Base-by-base conservation (phyloP, 35 echinoderm and acorn worm genomes). In the Chiridota heheva region DNA sequence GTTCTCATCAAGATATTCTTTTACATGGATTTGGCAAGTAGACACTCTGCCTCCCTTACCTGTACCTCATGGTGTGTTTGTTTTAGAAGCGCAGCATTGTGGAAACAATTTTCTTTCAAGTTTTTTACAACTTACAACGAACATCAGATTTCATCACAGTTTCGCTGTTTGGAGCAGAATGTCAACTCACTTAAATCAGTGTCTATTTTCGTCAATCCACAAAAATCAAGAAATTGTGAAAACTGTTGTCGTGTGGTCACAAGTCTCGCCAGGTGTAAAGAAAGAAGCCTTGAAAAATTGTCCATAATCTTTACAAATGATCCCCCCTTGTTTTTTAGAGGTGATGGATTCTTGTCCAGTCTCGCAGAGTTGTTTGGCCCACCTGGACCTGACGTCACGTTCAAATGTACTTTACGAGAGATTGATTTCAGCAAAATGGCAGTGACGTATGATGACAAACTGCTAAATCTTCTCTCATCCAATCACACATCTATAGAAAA, bases 321-420 rank as follows among this genome's bases (percentile, higher is more conserved):
- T 13, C 91, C 91, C 70, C 95, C 95, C 20, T 73, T 98, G 44
- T 88, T 98, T 63, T 98, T 98, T 62, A 79, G 88, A 37, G 95
- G 95, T 20, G 36, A 53, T 51, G 85, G 86, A 26, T 87, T 98
- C 47, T 80, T 98, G 3, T 81, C 58, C 62, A 83, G 79, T 42
- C 68, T 98, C 22, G 95, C 89, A 15, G 80, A 90, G 62, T 65
- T 98, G 17, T 98, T 98, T 77, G 95, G 95, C 18, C 95, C 95
- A 0, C 80, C 89, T 22, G 85, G 80, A 56, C 95, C 89, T 2
- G 58, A 80, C 1, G 47, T 72, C 1, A 79, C 60, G 24, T 51
- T 98, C 29, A 51, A 88, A 16, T n/a, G 41, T 40, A 83, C 73
- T 15, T 81, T 98, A 53, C 64, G 58, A 27, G 73, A 88, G 48